Conservation (phyloP, 2,113 vertebrate genomes). For the Nyctibius bracteatus region DNA sequence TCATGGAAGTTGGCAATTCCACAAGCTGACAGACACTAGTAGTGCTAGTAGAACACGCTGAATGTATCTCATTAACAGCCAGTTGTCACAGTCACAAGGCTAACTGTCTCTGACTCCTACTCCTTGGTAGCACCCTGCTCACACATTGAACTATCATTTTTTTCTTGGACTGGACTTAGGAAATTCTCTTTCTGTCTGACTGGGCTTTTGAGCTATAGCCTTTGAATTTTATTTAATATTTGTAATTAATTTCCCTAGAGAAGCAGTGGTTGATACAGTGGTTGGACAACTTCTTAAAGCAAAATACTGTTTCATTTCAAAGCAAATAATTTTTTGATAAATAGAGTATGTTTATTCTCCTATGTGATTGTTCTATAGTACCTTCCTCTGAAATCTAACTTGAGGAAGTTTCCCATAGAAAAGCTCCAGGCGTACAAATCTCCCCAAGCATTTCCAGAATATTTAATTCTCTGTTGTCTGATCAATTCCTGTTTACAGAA, state of each 20-base stretch:
- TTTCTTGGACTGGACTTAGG: neutral
- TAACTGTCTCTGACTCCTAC: neutral
- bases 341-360: neutral
- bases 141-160: neutral
- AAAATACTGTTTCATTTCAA: neutral
- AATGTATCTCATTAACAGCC: neutral
- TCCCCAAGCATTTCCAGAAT: neutral
- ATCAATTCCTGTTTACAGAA: neutral
- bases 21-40: neutral
- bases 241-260: neutral
- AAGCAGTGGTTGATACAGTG: neutral
- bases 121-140: neutral
- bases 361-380: neutral
- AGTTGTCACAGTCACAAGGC: neutral
- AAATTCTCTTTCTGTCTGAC: neutral
- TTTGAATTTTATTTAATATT: neutral
- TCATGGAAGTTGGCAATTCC: neutral
- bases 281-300: neutral
- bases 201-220: neutral
- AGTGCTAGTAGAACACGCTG: neutral
- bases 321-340: neutral
- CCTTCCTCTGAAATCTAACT: neutral
- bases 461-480: neutral
- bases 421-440: neutral
- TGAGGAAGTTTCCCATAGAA: neutral